Evolutionary conservation across 2,888 invertebrate genomes (phyloP), one percentile per base, ranked within the genome.

Genomic region (Eucera pruinosa): DNA sequence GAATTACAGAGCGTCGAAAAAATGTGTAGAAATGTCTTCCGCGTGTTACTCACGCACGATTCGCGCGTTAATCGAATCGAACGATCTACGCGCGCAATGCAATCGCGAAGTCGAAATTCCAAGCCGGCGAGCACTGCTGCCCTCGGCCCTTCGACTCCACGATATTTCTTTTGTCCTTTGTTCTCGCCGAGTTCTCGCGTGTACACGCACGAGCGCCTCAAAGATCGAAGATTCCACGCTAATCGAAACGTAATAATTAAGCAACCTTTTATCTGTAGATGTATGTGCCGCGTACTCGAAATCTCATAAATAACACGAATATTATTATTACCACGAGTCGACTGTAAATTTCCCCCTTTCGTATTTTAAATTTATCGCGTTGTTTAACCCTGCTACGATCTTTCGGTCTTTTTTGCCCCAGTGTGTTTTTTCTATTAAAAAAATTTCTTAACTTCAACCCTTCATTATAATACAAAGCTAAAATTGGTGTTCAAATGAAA

Each of bases 241-340:
- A 86, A 89, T 88, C 86, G 87, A 84, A 84, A 82, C 75, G 85
- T 86, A 87, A 89, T 89, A 87, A 89, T 89, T 88, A 87, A 89
- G 82, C 68, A 78, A 73, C 36, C 39, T 27, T 18, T 30, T 43
- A 13, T 33, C 20, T 50, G 23, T 11, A n/a, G 23, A 62, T 58
- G 25, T n/a, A 64, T 11, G 6, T 25, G 27, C 4, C 7, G 36
- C 18, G 7, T 18, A 30, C n/a, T 7, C n/a, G 30, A 43, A 23
- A 43, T 13, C 62, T 64, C 50, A 20, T 50, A 41, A 64, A 52
- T 64, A 20, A 25, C 15, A 11, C 5, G 15, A 20, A 15, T 55
- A 36, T 36, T 54, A 36, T 36, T 54, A 45, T 20, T 20, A 45
- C 7, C 15, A 20, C 0, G 20, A n/a, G 2, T 30, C 39, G 25